Conservation (phyloP, 2,113 vertebrate genomes). For the Larimichthys polyactis region DNA sequence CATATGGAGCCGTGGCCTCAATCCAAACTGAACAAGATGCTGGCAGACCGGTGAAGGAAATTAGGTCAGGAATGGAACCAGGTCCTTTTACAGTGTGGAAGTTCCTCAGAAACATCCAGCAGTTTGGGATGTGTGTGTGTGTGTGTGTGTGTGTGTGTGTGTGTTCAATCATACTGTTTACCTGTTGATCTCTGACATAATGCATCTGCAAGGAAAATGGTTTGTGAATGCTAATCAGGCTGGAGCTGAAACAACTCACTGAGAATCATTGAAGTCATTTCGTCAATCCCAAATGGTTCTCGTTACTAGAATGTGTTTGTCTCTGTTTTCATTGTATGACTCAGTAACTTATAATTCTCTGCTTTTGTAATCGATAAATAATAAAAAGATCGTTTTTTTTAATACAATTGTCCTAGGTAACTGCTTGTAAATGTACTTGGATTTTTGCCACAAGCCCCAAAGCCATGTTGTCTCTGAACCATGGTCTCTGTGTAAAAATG, state of each 20-base stretch:
- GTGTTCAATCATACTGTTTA: background rate
- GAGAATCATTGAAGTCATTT: background rate
- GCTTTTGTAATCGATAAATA: background rate
- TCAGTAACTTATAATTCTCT: background rate
- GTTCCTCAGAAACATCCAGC: slow-evolving; percentile 15
- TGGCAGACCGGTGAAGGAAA: slow-evolving; percentile 18
- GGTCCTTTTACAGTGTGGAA: slow-evolving; percentile 6
- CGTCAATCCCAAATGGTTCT: background rate
- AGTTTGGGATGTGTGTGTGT: background rate
- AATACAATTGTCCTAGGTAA: background rate
- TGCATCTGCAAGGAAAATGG: background rate
- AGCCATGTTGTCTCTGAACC: background rate
- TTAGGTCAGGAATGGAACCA: slow-evolving; percentile 37
- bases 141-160: background rate
- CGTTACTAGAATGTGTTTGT: background rate
- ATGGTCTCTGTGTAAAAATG: background rate
- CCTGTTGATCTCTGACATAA: background rate
- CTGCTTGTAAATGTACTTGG: slow-evolving; percentile 7
- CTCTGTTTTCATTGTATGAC: background rate
- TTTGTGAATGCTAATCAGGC: background rate
- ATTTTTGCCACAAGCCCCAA: background rate
- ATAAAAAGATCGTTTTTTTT: background rate
- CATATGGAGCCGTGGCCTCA: slow-evolving; percentile 26
- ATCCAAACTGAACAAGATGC: slow-evolving; percentile 35
- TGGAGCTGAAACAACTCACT: background rate